These are phyloP conservation scores for Styela clava DNA, from an alignment of 23 tunicate genomes.

Conservation along the genomic window DNA sequence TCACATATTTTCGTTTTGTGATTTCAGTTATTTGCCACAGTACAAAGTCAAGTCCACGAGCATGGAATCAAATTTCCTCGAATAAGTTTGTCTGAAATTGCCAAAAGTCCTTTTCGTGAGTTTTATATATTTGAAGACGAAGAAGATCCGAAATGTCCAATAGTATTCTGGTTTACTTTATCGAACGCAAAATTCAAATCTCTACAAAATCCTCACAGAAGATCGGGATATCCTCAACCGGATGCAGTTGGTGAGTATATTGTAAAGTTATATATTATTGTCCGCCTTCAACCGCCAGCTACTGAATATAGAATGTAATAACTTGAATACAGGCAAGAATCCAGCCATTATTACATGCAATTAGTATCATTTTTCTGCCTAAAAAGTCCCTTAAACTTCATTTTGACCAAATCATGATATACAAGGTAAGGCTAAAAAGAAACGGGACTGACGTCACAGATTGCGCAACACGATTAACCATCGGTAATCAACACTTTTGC, in stretches of 20 bases:
- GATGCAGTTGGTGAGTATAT: background rate
- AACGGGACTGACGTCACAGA: too few species aligned
- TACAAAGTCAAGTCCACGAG: background rate
- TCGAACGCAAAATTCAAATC: background rate
- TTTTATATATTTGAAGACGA: constrained; percentile 16
- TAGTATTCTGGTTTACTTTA: constrained; percentile 16
- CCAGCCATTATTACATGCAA: too few species aligned
- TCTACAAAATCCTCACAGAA: background rate
- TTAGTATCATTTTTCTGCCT: too few species aligned
- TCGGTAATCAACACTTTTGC: too few species aligned
- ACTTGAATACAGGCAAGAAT: too few species aligned
- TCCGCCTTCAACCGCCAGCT: too few species aligned
- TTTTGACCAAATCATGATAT: too few species aligned
- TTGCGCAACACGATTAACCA: too few species aligned
- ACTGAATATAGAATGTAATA: too few species aligned
- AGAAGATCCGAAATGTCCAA: constrained; percentile 9
- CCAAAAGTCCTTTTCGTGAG: background rate
- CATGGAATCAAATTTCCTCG: constrained; percentile 5
- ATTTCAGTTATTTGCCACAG: constrained; percentile 1
- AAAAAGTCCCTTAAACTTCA: too few species aligned
- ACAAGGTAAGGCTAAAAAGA: too few species aligned
- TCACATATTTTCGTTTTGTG: too few species aligned
- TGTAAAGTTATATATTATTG: background rate
- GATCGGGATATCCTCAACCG: background rate
- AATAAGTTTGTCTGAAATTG: background rate